These are phyloP conservation scores for Bufo bufo DNA, from an alignment of 2,113 vertebrate genomes.

Conservation along the genomic window DNA sequence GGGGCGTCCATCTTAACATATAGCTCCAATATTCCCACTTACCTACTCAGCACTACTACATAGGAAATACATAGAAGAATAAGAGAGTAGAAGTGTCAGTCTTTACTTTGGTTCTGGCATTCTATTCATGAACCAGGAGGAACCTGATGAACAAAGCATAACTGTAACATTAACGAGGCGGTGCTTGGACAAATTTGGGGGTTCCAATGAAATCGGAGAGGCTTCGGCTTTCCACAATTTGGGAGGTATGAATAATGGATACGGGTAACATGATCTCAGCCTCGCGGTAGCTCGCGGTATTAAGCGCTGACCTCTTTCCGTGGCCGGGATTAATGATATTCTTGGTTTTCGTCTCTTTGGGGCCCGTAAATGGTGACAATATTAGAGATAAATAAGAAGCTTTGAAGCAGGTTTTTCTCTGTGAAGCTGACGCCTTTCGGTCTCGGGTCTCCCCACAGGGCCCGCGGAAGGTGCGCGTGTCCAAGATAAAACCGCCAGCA, in stretches of 20 bases:
- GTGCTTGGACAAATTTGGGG: too few relatives aligned
- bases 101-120: not conserved
- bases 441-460: not conserved
- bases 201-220: too few relatives aligned
- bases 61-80: too few relatives aligned
- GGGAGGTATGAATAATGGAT: too few relatives aligned
- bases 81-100: too few relatives aligned
- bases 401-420: not conserved
- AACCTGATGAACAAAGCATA: too few relatives aligned
- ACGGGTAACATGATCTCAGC: too few relatives aligned
- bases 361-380: not conserved
- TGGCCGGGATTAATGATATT: slow-evolving; percentile 13
- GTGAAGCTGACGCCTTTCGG: not conserved
- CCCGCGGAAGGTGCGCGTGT: slow-evolving; percentile 22
- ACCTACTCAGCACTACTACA: not conserved
- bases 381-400: slow-evolving; percentile 5
- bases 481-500: slow-evolving; percentile 5
- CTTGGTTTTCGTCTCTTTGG: not conserved
- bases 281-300: not conserved
- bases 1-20: too few relatives aligned
- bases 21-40: not conserved
- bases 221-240: too few relatives aligned
- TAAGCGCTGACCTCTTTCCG: slow-evolving; percentile 3
- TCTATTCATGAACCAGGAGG: not conserved
- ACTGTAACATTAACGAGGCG: too few relatives aligned